Base-by-base conservation (phyloP, 2,888 invertebrate genomes). In the Nezara viridula region DNA sequence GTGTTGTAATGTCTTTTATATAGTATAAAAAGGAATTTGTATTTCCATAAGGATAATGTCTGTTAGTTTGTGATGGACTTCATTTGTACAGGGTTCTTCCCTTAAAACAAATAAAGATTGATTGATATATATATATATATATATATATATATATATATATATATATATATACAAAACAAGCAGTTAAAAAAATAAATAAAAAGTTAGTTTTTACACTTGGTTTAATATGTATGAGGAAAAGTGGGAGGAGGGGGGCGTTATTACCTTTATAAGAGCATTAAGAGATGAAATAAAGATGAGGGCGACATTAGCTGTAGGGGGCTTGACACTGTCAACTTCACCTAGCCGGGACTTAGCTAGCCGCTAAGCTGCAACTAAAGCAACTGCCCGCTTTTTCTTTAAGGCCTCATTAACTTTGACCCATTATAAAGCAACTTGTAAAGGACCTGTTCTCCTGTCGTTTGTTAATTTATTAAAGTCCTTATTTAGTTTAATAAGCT, bases 281-380 rank as follows among this genome's bases (percentile, higher is more conserved):
- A 81, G 81, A 81, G 81, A 81, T 81, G 81, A 81, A 81, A 81
- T 81, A 81, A 81, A 81, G n/a, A 81, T 81, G 81, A 81, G 81
- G 44, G 6, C 10, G 40, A 73, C 73, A 37, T 73, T 32, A 73
- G 73, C 73, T 19, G 6, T 21, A n/a, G 60, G 24, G 32, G 37
- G 21, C 77, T 77, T 77, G 0, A 12, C n/a, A 0, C 21, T 24
- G 77, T 81, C 44, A 81, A 81, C 24, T 81, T 44, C n/a, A n/a
- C 16, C 81, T n/a, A n/a, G 81, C 2, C 7, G n/a, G 81, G 81
- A n/a, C 81, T 44, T 44, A 10, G 24, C 44, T n/a, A 81, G 47
- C 44, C 81, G 40, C 44, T 81, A 81, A 81, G 81, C 81, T 14
- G n/a, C 12, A 81, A 47, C 81, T 44, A 44, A 81, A 81, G n/a